A percentile compares a stretch with the other conserved stretches of the same genome.
phyloP scores from a whole-genome alignment of 2,888 invertebrate species.

The Cheilosia vernalis region DNA sequence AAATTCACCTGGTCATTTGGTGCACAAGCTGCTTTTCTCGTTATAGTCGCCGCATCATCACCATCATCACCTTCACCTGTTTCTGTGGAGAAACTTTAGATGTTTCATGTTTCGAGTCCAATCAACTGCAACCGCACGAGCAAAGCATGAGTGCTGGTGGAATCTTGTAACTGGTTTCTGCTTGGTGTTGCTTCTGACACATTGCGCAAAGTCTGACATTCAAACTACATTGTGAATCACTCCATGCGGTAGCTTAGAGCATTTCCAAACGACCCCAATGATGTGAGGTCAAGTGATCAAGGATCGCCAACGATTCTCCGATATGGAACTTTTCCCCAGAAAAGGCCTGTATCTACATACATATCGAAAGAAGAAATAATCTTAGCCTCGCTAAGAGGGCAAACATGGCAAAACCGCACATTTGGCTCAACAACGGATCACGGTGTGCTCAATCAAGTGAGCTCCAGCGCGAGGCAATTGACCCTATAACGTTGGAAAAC shows the following conservation, averaged over 20 bases:
- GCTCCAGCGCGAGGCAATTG: conserved; percentile 36
- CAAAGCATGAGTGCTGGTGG: conserved; percentile 2
- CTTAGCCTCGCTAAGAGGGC: background rate
- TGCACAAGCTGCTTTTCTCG: conserved; percentile 56
- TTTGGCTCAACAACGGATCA: conserved; percentile 31
- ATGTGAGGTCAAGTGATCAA: conserved; percentile 19
- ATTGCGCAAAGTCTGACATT: conserved; percentile 6
- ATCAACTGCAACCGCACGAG: conserved; percentile 35
- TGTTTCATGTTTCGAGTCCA: conserved; percentile 25
- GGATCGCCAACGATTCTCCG: background rate
- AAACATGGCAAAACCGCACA: conserved; percentile 4
- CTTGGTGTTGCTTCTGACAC: conserved; percentile 36
- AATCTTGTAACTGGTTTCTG: conserved; percentile 44
- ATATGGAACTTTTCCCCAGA: conserved; percentile 8
- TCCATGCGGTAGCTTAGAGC: background rate
- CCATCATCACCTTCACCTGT: conserved; percentile 56
- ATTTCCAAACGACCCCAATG: conserved; percentile 16
- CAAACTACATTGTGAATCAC: background rate
- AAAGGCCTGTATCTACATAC: background rate
- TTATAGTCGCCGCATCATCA: conserved; percentile 10
- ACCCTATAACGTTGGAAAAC: conserved; percentile 26
- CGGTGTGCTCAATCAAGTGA: conserved; percentile 5
- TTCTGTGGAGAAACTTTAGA: conserved; percentile 32
- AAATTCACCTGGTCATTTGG: conserved; percentile 32
- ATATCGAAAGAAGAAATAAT: background rate